Evolutionary conservation across 2,113 vertebrate genomes (phyloP), one percentile per base, ranked within the genome.

Genomic region (Hirundichthys speculiger): DNA sequence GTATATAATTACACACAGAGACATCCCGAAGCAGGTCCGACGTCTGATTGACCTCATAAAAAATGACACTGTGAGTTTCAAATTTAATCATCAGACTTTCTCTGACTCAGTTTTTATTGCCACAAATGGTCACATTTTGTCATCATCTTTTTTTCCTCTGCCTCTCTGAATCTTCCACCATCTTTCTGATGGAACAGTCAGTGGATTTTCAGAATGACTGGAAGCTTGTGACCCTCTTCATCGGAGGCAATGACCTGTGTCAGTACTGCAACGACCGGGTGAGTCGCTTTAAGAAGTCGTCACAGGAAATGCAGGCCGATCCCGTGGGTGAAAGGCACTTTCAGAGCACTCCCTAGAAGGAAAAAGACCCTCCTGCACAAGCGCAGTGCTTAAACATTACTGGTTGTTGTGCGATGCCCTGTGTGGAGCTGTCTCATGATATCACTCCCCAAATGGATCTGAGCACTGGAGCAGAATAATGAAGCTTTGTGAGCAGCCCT

Each of bases 191-290:
- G 51, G 19, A 74, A 54, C 56, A 98, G 96, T 68, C 89, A 3
- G 93, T 98, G 63, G 86, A 95, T 82, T 94, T 96, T 79, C 59
- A 94, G 49, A 86, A 93, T 4, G 96, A 98, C 76, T 99, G 98
- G 97, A 99, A 99, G 87, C 81, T 99, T 83, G 91, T 99, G 83
- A 99, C 96, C 1, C 64, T 99, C 68, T 93, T 99, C 24, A 81
- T 97, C 39, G 98, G 98, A 75, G 88, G 86, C 76, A 96, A 93
- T 0, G 96, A 99, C 88, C 83, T 99, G 54, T 99, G 98, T 81
- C 92, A 92, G 61, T 96, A 95, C 90, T 99, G 97, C 67, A 77
- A 92, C 38, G 86, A 96, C 71, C 85, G 90, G 86, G 97, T 98
- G 77, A 93, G 92, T 78, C 50, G 22, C 39, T 52, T 21, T 18